Base-by-base conservation (phyloP, 2,113 vertebrate species). In the Columbina picui region DNA sequence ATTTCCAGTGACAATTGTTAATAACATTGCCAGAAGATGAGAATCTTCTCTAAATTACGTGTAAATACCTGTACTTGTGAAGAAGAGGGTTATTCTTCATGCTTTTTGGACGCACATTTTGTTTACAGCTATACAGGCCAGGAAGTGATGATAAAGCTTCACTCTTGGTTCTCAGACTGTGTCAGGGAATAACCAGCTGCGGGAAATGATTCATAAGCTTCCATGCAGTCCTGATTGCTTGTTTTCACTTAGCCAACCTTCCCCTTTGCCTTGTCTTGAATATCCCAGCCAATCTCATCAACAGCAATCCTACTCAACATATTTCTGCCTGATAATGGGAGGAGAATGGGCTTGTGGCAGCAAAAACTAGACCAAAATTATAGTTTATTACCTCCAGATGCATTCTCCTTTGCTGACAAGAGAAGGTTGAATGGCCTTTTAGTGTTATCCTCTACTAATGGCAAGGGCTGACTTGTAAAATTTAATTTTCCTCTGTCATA, bases 201-300 rank as follows among this genome's bases (percentile, higher is more conserved):
- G 65, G 45, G 30, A 34, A 74, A 17, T 4, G 1, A 61, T 55
- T 47, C 10, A 36, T 11, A 3, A 47, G 29, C 32, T 38, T 55
- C 53, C 13, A 15, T 25, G 10, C 9, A 8, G 21, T 64, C 38
- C 47, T 2, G 0, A 49, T 29, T 4, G 17, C 53, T 12, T 7
- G 3, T 67, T 59, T 76, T 38, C 29, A 32, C 56, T 75, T n/a
- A 4, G 2, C 7, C 50, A 82, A 7, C n/a, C n/a, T 49, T 69
- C 52, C 34, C 85, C 32, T 77, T 56, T 61, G 61, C 9, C 22
- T 36, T 49, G 8, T 47, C 36, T 20, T 34, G 36, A 47, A 9
- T 10, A 38, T n/a, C 59, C 14, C 76, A 73, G 45, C n/a, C 45
- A 55, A 67, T 49, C 21, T 57, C 49, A 14, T n/a, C 26, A 12